Evolutionary conservation across 1,140 invertebrate genomes (phyloP).

Genomic region (Pomacea maculata): DNA sequence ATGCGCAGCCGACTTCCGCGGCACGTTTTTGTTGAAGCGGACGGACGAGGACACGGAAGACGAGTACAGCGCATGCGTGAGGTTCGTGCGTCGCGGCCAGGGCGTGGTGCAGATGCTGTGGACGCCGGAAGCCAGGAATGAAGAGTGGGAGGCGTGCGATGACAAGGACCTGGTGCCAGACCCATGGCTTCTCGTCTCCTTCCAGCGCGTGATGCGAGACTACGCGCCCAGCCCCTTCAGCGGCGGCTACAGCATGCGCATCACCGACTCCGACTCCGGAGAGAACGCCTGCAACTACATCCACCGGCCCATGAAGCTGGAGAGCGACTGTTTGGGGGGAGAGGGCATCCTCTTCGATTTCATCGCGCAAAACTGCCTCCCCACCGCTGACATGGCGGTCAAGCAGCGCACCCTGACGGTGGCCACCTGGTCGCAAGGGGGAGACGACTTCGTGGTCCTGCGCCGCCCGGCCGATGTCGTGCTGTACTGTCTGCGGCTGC

Average conservation of each 20-base stretch:
- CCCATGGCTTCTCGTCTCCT: constrained; percentile 41
- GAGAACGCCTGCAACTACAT: constrained; percentile 46
- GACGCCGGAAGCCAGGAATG: constrained; percentile 20
- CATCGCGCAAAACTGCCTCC: constrained; percentile 34
- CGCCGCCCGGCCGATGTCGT: constrained; percentile 25
- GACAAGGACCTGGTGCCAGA: constrained; percentile 28
- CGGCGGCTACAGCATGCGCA: constrained; percentile 50
- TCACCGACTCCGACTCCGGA: constrained; percentile 25
- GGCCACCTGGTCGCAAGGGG: constrained; percentile 37
- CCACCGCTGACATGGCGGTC: constrained; percentile 34
- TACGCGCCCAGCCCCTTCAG: constrained; percentile 40
- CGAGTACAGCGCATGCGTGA: constrained; percentile 30
- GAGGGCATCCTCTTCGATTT: constrained; percentile 49
- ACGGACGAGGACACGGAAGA: constrained; percentile 23
- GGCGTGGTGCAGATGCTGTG: constrained; percentile 37
- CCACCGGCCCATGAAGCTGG: constrained; percentile 49
- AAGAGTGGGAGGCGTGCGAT: constrained; percentile 34
- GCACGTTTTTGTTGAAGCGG: constrained; percentile 33
- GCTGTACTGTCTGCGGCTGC: constrained; percentile 47
- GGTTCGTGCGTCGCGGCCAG: constrained; percentile 31
- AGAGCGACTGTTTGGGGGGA: constrained; percentile 45
- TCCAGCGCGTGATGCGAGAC: constrained; percentile 23
- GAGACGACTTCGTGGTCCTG: constrained; percentile 40
- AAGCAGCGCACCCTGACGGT: constrained; percentile 37
- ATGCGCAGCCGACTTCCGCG: constrained; percentile 23